Base-by-base conservation (phyloP, 2,888 invertebrate species). In the Ommatoiulus sabulosus region DNA sequence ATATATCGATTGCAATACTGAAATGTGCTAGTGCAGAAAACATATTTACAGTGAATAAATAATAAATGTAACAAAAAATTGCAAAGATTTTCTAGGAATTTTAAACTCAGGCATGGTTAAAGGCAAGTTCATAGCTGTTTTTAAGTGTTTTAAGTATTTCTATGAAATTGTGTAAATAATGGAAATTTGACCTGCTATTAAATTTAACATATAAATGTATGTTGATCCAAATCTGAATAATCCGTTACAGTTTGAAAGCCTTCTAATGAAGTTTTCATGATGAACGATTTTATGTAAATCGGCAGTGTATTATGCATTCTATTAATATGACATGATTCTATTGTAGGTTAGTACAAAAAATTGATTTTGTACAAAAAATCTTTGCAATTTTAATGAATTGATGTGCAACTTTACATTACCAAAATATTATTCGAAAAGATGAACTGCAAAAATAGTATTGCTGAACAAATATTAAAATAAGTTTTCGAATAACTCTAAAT, bases 21-120 rank as follows among this genome's bases (percentile, higher is more conserved):
- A 57, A 15, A 57, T 57, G 57, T 57, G 57, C 57, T 15, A 57
- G 57, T 57, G 57, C 57, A 15, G 17, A 57, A 57, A 57, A 57
- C 57, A 17, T 57, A 57, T 57, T 12, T 57, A 57, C 57, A 57
- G 57, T 57, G 57, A 57, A 57, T 57, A 57, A 57, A 57, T 57
- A 17, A 57, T 57, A 48, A 35, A 57, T 57, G 17, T 1, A 35
- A 57, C 5, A 57, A 57, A 12, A 57, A 57, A 57, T 57, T 57
- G 57, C 57, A 57, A 57, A 57, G 57, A 57, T 17, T 57, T 57
- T 17, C 5, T 1, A 57, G 1, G 15, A 17, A 12, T 57, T 48
- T 57, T 17, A 57, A 17, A 57, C 17, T 57, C 17, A 17, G 17
- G 17, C 57, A 17, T 57, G 57, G 17, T 48, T 48, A 48, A 48